Base-by-base conservation (phyloP, 53 echinoderm and acorn worm genomes). In the Crossaster papposus region DNA sequence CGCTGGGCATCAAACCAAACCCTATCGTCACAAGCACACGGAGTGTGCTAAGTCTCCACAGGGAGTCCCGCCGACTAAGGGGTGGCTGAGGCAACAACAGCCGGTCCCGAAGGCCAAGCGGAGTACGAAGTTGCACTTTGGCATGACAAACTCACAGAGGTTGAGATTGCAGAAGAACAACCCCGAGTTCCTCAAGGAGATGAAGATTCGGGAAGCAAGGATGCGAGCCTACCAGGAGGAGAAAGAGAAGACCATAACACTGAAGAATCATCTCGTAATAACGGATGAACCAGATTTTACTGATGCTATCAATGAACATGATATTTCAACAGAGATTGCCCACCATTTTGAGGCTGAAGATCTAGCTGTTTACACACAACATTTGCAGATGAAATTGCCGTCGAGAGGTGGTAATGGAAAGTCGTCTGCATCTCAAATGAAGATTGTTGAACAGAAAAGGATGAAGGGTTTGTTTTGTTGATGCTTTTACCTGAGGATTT, bases 81-180 rank as follows among this genome's bases (percentile, higher is more conserved):
- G 95, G 18, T 96, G 95, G 95, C 58, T 96, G 72, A 90, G 96
- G 37, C 94, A 95, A 83, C 89, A 96, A 83, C 87, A 92, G 79
- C 93, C 95, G 22, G 83, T 74, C 36, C 77, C 84, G 29, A 52
- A 72, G 36, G 22, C 33, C 54, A 76, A 90, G 23, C 90, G 74
- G 50, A 77, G 81, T 36, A 81, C 92, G 36, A 97, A 93, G 86
- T 92, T 97, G 15, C 92, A 85, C 17, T 95, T 89, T 79, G 95
- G 91, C n/a, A 94, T 95, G 95, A 97, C 97, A 31, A 86, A 97
- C 88, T 90, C 98, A 15, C 98, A 95, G 88, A 94, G 93, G 65
- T 93, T 97, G 3, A 92, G 98, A 83, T 86, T 97, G 81, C 94
- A 92, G 72, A 91, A 88, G 79, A 96, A 97, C 82, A 97, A 97